Base-by-base conservation (phyloP, 2,797 vertebrate genomes). In the Crypturellus tataupa region DNA sequence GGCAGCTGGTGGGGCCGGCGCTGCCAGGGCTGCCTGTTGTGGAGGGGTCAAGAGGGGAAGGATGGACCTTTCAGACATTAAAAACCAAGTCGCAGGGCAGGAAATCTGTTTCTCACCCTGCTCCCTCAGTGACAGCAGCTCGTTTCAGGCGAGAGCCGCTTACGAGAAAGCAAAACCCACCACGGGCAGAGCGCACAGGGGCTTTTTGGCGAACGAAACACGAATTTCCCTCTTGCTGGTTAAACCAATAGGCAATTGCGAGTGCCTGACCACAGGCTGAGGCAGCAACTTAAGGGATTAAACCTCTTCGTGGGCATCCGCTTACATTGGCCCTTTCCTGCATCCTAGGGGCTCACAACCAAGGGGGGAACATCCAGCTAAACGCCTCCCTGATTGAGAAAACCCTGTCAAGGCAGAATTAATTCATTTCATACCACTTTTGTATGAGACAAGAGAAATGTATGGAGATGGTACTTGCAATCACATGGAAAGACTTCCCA, bases 111-210 rank as follows among this genome's bases (percentile, higher is more conserved):
- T 70, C 40, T 24, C 15, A 40, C 17, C 25, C 68, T 23, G 21
- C 73, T 76, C 18, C 46, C 24, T 15, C 39, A 56, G 68, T 3
- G 18, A 10, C 2, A 67, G 16, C 8, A 46, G 21, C 33, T 83
- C 6, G 10, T 68, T 78, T 65, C 0, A 1, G 25, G 51, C 0
- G 0, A 62, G 10, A 72, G 53, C 20, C 67, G n/a, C n/a, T 80
- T 35, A 11, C 6, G 12, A 68, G 55, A 78, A 53, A 51, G 46
- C 24, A 40, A 29, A 73, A 19, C 37, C 12, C 24, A 58, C 9
- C 17, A 14, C 33, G n/a, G 33, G 25, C 63, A 65, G 53, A 47
- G 18, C 33, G 73, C 14, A 19, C 58, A 39, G 51, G 42, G 27
- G 39, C 39, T 73, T 59, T 18, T 37, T 53, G 47, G 51, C 0